A percentile compares a stretch with the other conserved stretches of the same genome.
phyloP scores from a whole-genome alignment of 2,113 vertebrate species.

The Eurypyga helias region DNA sequence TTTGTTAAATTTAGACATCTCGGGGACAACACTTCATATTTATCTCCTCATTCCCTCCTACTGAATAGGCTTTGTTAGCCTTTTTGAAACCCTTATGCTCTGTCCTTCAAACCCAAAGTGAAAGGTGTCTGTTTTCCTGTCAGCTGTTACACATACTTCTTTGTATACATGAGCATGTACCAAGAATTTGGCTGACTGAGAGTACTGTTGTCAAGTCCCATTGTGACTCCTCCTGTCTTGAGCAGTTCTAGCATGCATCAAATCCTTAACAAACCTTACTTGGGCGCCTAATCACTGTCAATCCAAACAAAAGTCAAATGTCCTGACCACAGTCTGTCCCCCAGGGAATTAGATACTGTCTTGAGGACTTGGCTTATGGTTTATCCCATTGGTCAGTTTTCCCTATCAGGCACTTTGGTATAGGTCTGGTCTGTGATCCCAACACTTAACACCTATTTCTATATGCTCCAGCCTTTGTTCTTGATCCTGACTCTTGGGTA shows the following conservation, averaged over 20 bases:
- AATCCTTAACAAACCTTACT: neutral
- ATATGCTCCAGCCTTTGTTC: neutral
- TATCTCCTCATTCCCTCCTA: neutral
- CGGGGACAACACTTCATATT: neutral
- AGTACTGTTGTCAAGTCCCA: neutral
- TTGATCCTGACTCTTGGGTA: neutral
- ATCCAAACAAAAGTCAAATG: neutral
- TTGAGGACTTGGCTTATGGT: neutral
- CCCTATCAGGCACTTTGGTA: neutral
- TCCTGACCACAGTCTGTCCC: no score
- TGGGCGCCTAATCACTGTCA: neutral
- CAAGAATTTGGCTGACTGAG: neutral
- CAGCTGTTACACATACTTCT: neutral
- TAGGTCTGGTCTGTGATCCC: neutral
- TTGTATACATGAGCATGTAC: neutral
- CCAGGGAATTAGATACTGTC: neutral
- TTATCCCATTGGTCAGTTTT: neutral
- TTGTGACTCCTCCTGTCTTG: neutral
- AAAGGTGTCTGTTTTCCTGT: neutral
- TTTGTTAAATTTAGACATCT: neutral
- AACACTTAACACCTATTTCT: neutral
- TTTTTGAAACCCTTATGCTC: neutral
- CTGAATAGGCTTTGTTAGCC: neutral
- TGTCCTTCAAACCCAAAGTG: neutral
- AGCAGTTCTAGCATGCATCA: neutral